Evolutionary conservation across 2,888 invertebrate genomes (phyloP).

Genomic region (Luffia ferchaultella): DNA sequence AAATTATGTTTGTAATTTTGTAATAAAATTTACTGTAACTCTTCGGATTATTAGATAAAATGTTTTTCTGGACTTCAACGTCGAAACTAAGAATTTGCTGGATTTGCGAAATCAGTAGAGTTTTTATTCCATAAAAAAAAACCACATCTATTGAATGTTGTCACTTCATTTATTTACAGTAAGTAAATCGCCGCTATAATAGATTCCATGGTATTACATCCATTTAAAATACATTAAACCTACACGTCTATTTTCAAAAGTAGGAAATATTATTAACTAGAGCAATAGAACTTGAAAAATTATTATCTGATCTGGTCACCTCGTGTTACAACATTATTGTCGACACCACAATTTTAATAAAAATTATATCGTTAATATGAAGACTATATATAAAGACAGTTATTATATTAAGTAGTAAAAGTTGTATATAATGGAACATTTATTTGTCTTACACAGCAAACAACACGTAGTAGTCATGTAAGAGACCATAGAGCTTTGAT

Average conservation of each 20-base stretch:
- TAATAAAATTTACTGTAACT: too few species aligned
- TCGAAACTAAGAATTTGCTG: too few species aligned
- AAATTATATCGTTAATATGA: too few species aligned
- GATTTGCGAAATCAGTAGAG: too few species aligned
- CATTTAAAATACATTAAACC: too few species aligned
- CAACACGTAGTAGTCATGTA: conserved; percentile 22
- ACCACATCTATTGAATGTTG: neutral
- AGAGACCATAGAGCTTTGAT: conserved; percentile 5
- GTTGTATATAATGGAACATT: conserved; percentile 16
- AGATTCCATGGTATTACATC: neutral
- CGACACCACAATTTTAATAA: neutral
- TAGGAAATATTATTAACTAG: neutral
- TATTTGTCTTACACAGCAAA: conserved; percentile 65
- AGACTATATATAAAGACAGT: too few species aligned
- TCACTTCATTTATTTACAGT: conserved; percentile 1
- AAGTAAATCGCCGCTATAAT: neutral
- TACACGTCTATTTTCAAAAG: neutral
- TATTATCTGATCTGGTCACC: neutral
- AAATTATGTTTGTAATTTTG: too few species aligned
- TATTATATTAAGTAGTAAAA: too few species aligned
- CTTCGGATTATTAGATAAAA: too few species aligned
- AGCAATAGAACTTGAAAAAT: neutral
- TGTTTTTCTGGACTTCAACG: too few species aligned
- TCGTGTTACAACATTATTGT: neutral
- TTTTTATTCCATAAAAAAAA: too few species aligned